Conservation (phyloP, 2,797 vertebrate species). For the Iguana delicatissima region DNA sequence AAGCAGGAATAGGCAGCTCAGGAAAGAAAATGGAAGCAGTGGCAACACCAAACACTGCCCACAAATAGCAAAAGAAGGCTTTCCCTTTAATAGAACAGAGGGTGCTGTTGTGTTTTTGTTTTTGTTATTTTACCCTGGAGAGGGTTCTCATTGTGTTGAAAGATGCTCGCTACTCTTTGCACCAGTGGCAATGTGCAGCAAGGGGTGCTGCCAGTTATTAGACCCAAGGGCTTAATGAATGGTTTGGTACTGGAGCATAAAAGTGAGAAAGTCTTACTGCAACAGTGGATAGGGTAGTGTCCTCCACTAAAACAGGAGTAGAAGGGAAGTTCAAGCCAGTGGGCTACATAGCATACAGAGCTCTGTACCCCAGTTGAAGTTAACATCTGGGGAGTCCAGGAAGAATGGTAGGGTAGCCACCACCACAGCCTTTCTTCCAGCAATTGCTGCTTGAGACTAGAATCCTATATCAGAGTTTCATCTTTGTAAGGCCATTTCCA, state of each 20-base stretch:
- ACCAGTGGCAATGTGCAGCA: background rate
- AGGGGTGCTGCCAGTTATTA: background rate
- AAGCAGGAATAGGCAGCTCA: background rate
- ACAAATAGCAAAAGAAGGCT: background rate
- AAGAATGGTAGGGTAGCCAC: too few relatives aligned
- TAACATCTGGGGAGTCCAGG: too few relatives aligned
- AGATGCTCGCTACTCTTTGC: background rate
- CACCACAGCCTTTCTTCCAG: too few relatives aligned
- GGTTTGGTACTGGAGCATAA: background rate
- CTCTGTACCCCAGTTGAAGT: too few relatives aligned
- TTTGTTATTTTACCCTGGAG: background rate
- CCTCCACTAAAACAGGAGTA: too few relatives aligned
- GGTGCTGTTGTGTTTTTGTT: background rate
- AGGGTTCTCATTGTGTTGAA: background rate
- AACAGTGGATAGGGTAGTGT: too few relatives aligned
- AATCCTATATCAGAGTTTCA: too few relatives aligned
- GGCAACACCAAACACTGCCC: background rate
- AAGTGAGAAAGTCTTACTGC: constrained; percentile 15
- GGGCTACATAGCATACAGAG: too few relatives aligned
- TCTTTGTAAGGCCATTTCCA: too few relatives aligned
- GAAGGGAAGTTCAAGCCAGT: too few relatives aligned
- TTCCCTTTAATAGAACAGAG: background rate
- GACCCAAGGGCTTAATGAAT: background rate
- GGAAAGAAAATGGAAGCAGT: background rate
- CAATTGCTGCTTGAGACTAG: too few relatives aligned